phyloP scores from a whole-genome alignment of 2,888 invertebrate species.

The Andrena marginata region DNA sequence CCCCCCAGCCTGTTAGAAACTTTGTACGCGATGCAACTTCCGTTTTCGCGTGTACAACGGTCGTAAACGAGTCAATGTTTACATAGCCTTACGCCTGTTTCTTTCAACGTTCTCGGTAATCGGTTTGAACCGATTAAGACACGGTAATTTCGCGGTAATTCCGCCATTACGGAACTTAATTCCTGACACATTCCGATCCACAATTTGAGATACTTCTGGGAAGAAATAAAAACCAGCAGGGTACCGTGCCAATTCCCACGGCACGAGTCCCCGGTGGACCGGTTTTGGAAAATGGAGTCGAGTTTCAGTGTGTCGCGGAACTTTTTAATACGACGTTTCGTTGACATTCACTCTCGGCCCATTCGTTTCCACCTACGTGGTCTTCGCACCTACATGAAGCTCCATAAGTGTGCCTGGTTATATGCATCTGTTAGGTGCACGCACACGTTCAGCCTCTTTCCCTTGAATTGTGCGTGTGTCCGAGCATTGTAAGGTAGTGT shows the following conservation, averaged over 20 bases:
- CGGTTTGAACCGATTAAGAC: conserved; percentile 9
- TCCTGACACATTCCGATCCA: conserved; percentile 28
- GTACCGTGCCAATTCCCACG: conserved; percentile 70
- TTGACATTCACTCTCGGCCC: conserved; percentile 70
- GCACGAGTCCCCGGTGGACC: conserved; percentile 61
- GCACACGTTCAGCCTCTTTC: conserved; percentile 21
- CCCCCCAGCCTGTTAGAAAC: not conserved
- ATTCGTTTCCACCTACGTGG: conserved; percentile 69
- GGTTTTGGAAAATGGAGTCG: conserved; percentile 70
- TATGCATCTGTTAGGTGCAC: conserved; percentile 43
- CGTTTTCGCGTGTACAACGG: not conserved
- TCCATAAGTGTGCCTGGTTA: conserved; percentile 41
- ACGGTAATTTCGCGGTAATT: conserved; percentile 1
- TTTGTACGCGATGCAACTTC: not conserved
- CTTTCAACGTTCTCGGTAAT: not conserved
- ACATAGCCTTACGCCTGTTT: not conserved
- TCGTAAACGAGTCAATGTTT: conserved; percentile 1
- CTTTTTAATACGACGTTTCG: conserved; percentile 69
- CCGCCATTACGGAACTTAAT: conserved; percentile 25
- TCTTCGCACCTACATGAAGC: conserved; percentile 62
- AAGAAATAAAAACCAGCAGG: conserved; percentile 51
- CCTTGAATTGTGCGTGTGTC: conserved; percentile 24
- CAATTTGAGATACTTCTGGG: conserved; percentile 49
- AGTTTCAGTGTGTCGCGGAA: conserved; percentile 62
- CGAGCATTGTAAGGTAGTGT: conserved; percentile 48